These are phyloP conservation scores for Camptogramma bilineatum DNA, from an alignment of 2,888 invertebrate species.

Conservation along the genomic window DNA sequence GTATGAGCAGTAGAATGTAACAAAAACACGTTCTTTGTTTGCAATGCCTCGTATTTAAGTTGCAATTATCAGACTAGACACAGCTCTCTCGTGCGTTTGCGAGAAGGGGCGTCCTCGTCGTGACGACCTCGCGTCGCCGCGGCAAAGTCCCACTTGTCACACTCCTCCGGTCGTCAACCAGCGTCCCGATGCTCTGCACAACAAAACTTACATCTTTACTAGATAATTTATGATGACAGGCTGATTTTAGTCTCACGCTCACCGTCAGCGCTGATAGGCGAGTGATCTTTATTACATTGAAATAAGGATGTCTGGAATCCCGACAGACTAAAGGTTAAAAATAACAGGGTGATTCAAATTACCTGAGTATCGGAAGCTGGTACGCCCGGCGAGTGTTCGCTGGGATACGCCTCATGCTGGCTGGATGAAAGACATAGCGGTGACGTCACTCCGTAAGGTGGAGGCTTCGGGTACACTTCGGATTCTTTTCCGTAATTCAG, in stretches of 20 bases:
- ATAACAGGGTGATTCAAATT: neutral
- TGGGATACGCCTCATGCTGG: slow-evolving; percentile 66
- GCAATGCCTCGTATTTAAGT: neutral
- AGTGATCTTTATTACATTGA: no score
- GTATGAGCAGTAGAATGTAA: neutral
- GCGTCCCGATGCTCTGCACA: slow-evolving; percentile 72
- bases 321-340: no score
- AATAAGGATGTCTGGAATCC: no score
- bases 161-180: slow-evolving; percentile 75
- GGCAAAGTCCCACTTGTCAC: slow-evolving; percentile 77
- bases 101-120: slow-evolving; percentile 89
- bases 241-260: no score
- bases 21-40: slow-evolving; percentile 4
- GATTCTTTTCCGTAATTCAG: slow-evolving; percentile 70
- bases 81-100: slow-evolving; percentile 89
- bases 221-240: no score
- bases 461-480: slow-evolving; percentile 75
- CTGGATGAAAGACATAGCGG: slow-evolving; percentile 61
- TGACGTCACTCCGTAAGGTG: slow-evolving; percentile 74
- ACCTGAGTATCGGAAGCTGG: slow-evolving; percentile 78
- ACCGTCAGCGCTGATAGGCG: no score
- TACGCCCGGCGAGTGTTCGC: slow-evolving; percentile 68
- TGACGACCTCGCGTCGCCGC: slow-evolving; percentile 87
- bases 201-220: slow-evolving; percentile 12
- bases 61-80: slow-evolving; percentile 70